Evolutionary conservation across 2,888 invertebrate genomes (phyloP), one percentile per base, ranked within the genome.

Genomic region (Chloroclysta siterata): DNA sequence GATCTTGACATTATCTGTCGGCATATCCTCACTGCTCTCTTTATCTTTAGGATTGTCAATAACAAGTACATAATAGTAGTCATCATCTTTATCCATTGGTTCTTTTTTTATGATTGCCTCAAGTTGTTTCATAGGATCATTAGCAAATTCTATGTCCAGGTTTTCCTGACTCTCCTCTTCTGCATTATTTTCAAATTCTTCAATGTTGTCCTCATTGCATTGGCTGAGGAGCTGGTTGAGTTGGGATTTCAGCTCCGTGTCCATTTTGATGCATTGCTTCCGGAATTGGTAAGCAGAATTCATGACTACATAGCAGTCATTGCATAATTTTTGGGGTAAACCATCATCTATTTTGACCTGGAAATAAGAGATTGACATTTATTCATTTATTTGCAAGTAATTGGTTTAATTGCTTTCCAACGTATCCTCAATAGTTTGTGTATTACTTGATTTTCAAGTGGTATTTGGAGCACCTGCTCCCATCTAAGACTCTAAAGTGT

Each of bases 1-100:
- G 11, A 15, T 33, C 7, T 28, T 15, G 4, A 17, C 5, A 3
- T n/a, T 10, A 0, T 14, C 10, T 15, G 5, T 10, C 3, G 4
- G 11, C 48, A 13, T n/a, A 28, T 56, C 56, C 28, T 64, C 64
- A 0, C 29, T 15, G 53, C 53, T 61, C 60, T 66, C 66, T 14
- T 75, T 71, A 29, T 75, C 69, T 57, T 73, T 70, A 5, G 83
- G 81, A 55, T 90, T 87, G 74, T 93, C 88, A 65, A 93, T 90
- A 2, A 93, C 92, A 22, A 93, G 81, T 3, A 93, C 92, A 73
- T 93, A 93, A 62, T 92, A 93, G 54, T 75, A 89, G 71, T 93
- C 93, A 79, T 93, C 93, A 71, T 93, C 93, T 73, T 84, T 87
- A 51, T 93, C 93, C 39, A 71, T 78, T 1, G 90, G 90, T 73